Evolutionary conservation across 2,797 vertebrate genomes (phyloP), one percentile per base, ranked within the genome.

Genomic region (Cirrhinus mrigala): DNA sequence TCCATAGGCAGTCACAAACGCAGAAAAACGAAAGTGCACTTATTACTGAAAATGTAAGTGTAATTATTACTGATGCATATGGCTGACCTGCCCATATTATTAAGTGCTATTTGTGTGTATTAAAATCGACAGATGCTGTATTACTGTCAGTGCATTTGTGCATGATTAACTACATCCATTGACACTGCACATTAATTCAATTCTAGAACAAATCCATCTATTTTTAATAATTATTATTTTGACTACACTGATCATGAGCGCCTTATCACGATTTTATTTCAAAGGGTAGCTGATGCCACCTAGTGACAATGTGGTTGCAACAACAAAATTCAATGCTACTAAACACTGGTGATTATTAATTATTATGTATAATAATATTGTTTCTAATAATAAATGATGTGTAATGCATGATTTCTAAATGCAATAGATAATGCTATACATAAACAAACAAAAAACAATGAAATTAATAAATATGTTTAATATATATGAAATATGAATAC

Each of bases 21-120:
- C 27, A 69, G 33, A 68, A 79, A 73, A 83, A 89, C 81, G 9
- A 73, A 88, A 85, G 85, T 81, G 54, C 81, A 66, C 86, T 79
- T 46, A 75, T 33, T 73, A 74, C 64, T 88, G 66, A 90, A 81
- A 82, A 79, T 88, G 27, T 88, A 79, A 75, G 18, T 24, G 66
- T 75, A 69, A 29, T 82, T 82, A 22, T 22, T 48, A 44, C 29
- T n/a, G 7, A 58, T 82, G 68, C n/a, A 71, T 29, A 82, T 48
- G 69, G 52, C 22, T 73, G 37, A 82, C 14, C n/a, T 29, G 14
- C n/a, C 22, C 52, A 50, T 50, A 22, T 64, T 16, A 79, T 64
- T 66, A 80, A 52, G 46, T 50, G n/a, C 16, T 29, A 46, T 64
- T 24, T 7, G 40, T 62, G 66, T 44, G 16, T 56, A 56, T 70